A percentile compares a stretch with the other conserved stretches of the same genome.
phyloP scores from a whole-genome alignment of 2,113 vertebrate species.

The Jaculus jaculus region DNA sequence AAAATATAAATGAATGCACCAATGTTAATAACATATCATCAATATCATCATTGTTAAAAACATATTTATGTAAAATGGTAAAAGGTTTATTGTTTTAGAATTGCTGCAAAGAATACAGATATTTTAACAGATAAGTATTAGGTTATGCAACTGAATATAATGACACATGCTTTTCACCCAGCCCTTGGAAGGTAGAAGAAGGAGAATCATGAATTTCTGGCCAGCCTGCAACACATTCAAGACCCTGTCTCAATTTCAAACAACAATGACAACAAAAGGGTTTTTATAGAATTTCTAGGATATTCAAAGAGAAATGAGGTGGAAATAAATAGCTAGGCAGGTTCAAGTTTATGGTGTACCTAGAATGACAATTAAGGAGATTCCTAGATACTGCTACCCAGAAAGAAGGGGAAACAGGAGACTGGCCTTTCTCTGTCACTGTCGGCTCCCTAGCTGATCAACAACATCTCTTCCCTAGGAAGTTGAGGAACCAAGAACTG shows the following conservation, averaged over 20 bases:
- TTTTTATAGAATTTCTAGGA: neutral
- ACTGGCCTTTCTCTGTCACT: conserved; percentile 66
- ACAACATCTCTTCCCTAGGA: neutral
- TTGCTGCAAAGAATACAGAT: conserved; percentile 7
- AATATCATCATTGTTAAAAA: too few species aligned
- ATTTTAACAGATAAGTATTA: conserved; percentile 34
- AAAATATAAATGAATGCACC: neutral
- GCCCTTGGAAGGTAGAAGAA: neutral
- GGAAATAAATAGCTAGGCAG: neutral
- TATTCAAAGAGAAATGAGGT: conserved; percentile 41
- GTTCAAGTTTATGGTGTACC: neutral
- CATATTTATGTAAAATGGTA: conserved; percentile 13
- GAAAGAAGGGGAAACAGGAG: neutral
- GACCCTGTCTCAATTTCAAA: neutral
- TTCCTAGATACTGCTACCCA: neutral
- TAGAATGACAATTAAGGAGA: neutral
- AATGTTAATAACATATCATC: too few species aligned
- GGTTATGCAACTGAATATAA: neutral
- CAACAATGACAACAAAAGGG: neutral
- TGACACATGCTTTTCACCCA: neutral
- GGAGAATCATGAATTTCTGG: neutral
- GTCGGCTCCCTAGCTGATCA: conserved; percentile 7
- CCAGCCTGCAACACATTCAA: neutral
- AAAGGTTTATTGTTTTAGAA: neutral
- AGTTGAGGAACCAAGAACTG: neutral